A percentile compares a stretch with the other conserved stretches of the same genome.
Evolutionary conservation across 2,888 invertebrate species (phyloP).

Genomic region (Parascotia fuliginaria): DNA sequence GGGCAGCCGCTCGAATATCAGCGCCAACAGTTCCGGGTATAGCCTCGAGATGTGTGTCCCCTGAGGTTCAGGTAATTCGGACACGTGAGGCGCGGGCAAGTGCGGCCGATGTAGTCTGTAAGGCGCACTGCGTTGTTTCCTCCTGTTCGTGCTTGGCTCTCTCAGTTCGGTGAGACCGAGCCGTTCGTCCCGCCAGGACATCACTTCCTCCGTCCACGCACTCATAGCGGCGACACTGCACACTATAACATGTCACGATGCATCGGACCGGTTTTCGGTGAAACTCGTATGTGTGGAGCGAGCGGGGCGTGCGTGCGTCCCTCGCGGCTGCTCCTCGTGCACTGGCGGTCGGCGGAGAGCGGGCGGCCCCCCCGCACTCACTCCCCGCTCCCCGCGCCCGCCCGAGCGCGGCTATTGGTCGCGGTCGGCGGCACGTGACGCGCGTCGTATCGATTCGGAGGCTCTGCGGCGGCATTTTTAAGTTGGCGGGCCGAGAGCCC

Average conservation of each 20-base stretch:
- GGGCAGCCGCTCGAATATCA: slow-evolving; percentile 95
- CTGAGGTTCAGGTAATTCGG: slow-evolving; percentile 78
- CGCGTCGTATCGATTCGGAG: slow-evolving; percentile 91
- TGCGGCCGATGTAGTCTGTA: slow-evolving; percentile 89
- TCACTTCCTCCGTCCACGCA: slow-evolving; percentile 82
- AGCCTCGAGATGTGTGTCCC: slow-evolving; percentile 93
- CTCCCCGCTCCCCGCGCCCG: slow-evolving; percentile 64
- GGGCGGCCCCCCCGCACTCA: slow-evolving; percentile 54
- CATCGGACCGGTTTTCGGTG: slow-evolving; percentile 78
- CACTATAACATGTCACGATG: slow-evolving; percentile 77
- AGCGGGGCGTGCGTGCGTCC: slow-evolving; percentile 58
- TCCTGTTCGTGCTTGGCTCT: slow-evolving; percentile 74
- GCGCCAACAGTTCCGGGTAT: slow-evolving; percentile 96
- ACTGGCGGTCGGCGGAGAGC: slow-evolving; percentile 64
- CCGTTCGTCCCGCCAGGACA: slow-evolving; percentile 79
- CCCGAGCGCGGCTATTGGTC: slow-evolving; percentile 78
- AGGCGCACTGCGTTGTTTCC: slow-evolving; percentile 87
- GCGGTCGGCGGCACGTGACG: slow-evolving; percentile 88
- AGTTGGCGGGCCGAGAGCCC: slow-evolving; percentile 86
- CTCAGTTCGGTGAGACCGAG: slow-evolving; percentile 76
- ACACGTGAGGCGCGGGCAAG: slow-evolving; percentile 77
- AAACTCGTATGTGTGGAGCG: slow-evolving; percentile 57
- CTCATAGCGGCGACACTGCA: slow-evolving; percentile 74
- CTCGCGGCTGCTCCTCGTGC: slow-evolving; percentile 62
- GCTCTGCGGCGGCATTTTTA: slow-evolving; percentile 93